Evolutionary conservation across 2,797 vertebrate species (phyloP), one percentile per base, ranked within the genome.

Genomic region (Pangasius krempfi): DNA sequence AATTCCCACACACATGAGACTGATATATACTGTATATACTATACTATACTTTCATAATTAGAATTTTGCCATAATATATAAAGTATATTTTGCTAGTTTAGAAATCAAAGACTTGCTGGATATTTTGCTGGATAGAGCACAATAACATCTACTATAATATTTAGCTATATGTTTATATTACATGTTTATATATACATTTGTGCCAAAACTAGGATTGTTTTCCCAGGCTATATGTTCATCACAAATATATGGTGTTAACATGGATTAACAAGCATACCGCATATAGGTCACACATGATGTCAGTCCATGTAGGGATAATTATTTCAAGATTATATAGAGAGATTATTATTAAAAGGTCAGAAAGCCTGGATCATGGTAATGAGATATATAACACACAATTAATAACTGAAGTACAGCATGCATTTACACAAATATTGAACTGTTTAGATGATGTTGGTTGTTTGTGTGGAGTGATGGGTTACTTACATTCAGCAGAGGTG

Each of bases 401-500:
- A 84, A 76, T 66, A 66, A 25, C 83, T 33, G 14, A 5, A 44
- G 44, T 64, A 33, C 40, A 37, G 30, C 44, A 64, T n/a, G 58
- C 8, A n/a, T 64, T 64, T 64, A 50, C 16, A 30, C 14, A 30
- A 18, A 66, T n/a, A 66, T 20, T 66, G 81, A 18, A 7, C 52
- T 58, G 78, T 58, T 14, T 27, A 27, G 56, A 40, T 62, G 7
- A 14, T 62, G 12, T 1, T 47, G 79, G 13, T 58, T 37, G 66
- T 37, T 33, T 18, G 33, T 0, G 27, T 62, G 25, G 3, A 66
- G 50, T 25, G 20, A 75, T 73, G 80, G 5, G 76, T 75, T 86
- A 95, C 97, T 97, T 95, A 97, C 96, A 78, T 97, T 98, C 89
- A 97, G 93, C 92, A 98, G 93, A 5, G 96, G 96, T 13, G 98